These are phyloP conservation scores for Tachystola acroxantha DNA, from an alignment of 2,888 invertebrate genomes.

Conservation along the genomic window DNA sequence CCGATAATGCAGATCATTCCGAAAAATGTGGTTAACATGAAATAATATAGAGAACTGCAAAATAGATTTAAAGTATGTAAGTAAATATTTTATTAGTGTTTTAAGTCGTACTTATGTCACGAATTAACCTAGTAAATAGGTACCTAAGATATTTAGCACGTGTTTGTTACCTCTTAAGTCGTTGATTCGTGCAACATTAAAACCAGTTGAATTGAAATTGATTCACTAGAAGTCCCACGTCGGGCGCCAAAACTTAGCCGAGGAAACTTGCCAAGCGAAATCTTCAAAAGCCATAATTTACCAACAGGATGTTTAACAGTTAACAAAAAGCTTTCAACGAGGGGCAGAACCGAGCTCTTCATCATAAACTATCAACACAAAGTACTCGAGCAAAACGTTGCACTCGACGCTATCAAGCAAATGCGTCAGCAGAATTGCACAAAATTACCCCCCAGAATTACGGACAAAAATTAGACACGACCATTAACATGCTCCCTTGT, in stretches of 20 bases:
- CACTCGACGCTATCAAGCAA: conserved; percentile 57
- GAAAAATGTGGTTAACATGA: no score
- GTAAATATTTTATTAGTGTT: no score
- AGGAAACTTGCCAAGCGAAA: background rate
- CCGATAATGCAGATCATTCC: no score
- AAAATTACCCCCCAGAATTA: conserved; percentile 53
- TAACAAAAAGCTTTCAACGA: conserved; percentile 25
- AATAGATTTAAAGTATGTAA: no score
- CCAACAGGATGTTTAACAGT: conserved; percentile 17
- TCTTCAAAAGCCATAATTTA: background rate
- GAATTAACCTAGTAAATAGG: no score
- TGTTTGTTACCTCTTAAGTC: no score
- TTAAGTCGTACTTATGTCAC: no score
- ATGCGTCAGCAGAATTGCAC: conserved; percentile 72
- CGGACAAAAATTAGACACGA: conserved; percentile 50
- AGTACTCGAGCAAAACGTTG: conserved; percentile 41
- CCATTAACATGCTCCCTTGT: conserved; percentile 16
- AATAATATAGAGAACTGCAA: no score
- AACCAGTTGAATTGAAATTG: no score
- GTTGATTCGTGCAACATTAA: no score
- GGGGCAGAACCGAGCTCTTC: conserved; percentile 38
- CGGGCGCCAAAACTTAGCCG: conserved; percentile 7
- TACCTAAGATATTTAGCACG: no score
- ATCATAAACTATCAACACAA: conserved; percentile 66
- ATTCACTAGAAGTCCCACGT: conserved; percentile 3